Evolutionary conservation across 2,797 vertebrate species (phyloP), one percentile per base, ranked within the genome.

Genomic region (Labeo calbasu): DNA sequence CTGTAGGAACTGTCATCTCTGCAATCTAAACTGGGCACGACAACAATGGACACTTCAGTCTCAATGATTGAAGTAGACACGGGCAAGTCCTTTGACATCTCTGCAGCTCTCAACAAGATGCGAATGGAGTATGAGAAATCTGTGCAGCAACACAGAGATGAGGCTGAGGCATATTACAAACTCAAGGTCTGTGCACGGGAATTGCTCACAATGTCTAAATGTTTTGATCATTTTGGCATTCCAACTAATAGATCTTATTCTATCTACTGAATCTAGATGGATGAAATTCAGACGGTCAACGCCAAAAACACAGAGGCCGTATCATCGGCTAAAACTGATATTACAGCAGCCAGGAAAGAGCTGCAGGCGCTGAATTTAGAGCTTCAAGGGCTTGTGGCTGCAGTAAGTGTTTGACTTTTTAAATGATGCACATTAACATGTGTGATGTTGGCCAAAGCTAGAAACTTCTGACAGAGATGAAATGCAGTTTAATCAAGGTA

Each of bases 31-130:
- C 86, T 92, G 79, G 93, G 92, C 46, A 84, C 91, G 23, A 68
- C 88, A 32, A 77, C 86, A 50, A 88, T 87, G 68, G 91, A 92
- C 46, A 93, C 89, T 5, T 92, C 91, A 15, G 91, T 92, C 25
- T 92, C 91, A 23, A 92, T 93, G 86, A 93, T 93, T 23, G 91
- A 92, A 88, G 89, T 93, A 65, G 92, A 93, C 87, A 92, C 92
- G 3, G 88, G 70, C 19, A 93, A 89, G 84, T 93, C 92, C 28
- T 92, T 92, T 46, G 90, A 93, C 86, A 90, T 94, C 70, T 89
- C 92, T 1, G 6, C 25, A 1, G 91, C 93, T 3, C 90, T 94
- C 77, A 91, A 91, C 78, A 92, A 89, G 83, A 87, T 94, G 65
- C 86, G 92, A 32, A n/a, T 51, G 59, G 90, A 92, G 70, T 92